Evolutionary conservation across 2,888 invertebrate genomes (phyloP), one percentile per base, ranked within the genome.

Genomic region (Chrysolina americana): DNA sequence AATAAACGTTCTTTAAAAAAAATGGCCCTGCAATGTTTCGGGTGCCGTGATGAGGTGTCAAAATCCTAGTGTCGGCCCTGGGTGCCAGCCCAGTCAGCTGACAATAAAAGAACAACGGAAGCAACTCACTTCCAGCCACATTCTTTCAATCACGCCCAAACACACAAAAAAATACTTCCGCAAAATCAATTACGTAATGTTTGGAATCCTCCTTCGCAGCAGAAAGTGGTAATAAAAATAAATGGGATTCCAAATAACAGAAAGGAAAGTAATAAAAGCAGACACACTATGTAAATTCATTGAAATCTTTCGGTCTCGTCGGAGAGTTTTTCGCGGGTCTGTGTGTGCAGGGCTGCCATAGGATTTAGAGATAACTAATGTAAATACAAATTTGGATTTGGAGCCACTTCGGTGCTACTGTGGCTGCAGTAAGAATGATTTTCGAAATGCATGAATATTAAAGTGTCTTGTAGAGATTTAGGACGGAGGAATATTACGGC

Each of bases 311-410:
- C 80, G 73, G 77, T 76, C 77, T 80, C 75, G 78, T 62, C 70
- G 62, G 69, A 65, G 28, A 44, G 53, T 47, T 47, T 48, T 41
- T 53, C 23, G 21, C 28, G n/a, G 28, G 36, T 59, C 59, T 59
- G 36, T 17, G 59, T 28, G 70, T n/a, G 21, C 62, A 73, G 59
- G n/a, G 17, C 59, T 8, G 59, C 59, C 36, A n/a, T 59, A 76
- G 83, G 83, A 82, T 83, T 83, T 83, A 77, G 80, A 82, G 81
- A 84, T 84, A 85, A 84, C 82, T 83, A 84, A 85, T 84, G 85
- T 85, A 85, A 85, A 85, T 84, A 84, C 80, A 84, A 83, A 84
- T 84, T 84, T 82, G 79, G 82, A 79, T 81, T 83, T 83, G 70
- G 41, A 72, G 56, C 62, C 69, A 74, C 74, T 70, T 74, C 23